Evolutionary conservation across 2,113 vertebrate species (phyloP).

Genomic region (Cariama cristata): DNA sequence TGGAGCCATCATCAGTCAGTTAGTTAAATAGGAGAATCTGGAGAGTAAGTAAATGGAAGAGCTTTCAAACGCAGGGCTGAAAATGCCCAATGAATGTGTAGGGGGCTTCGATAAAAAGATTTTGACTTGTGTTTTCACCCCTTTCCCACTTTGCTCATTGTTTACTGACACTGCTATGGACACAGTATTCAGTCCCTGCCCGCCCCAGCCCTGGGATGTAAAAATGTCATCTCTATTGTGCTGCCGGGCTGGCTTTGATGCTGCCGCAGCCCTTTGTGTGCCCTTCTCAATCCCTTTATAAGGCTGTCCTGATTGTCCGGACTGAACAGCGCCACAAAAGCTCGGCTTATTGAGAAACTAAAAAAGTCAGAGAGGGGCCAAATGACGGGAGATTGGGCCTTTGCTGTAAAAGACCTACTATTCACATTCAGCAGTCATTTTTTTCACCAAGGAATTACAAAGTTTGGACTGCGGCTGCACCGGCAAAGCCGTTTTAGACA

Average conservation of each 20-base stretch:
- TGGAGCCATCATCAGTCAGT: conserved; percentile 87
- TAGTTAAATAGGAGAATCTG: conserved; percentile 75
- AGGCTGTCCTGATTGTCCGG: conserved; percentile 77
- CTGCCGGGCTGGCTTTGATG: conserved; percentile 80
- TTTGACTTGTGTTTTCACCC: conserved; percentile 78
- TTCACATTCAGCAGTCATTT: conserved; percentile 8
- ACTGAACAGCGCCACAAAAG: conserved; percentile 50
- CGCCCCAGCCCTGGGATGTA: conserved; percentile 80
- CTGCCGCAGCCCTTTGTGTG: conserved; percentile 80
- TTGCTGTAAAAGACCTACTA: conserved; percentile 37
- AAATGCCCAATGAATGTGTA: conserved; percentile 77
- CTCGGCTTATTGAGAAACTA: conserved; percentile 50
- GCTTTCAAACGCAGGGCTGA: conserved; percentile 75
- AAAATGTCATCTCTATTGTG: conserved; percentile 87
- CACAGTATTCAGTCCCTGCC: conserved; percentile 71
- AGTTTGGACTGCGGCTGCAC: fast-evolving
- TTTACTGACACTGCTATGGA: conserved; percentile 68
- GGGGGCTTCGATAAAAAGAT: conserved; percentile 75
- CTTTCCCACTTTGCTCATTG: conserved; percentile 79
- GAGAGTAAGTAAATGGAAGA: conserved; percentile 83
- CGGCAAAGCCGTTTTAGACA: background rate
- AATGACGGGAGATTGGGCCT: conserved; percentile 42
- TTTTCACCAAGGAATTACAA: background rate
- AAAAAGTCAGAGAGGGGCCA: conserved; percentile 69
- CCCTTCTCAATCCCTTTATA: conserved; percentile 83